Evolutionary conservation across 2,113 vertebrate species (phyloP).

Genomic region (Verasper variegatus): DNA sequence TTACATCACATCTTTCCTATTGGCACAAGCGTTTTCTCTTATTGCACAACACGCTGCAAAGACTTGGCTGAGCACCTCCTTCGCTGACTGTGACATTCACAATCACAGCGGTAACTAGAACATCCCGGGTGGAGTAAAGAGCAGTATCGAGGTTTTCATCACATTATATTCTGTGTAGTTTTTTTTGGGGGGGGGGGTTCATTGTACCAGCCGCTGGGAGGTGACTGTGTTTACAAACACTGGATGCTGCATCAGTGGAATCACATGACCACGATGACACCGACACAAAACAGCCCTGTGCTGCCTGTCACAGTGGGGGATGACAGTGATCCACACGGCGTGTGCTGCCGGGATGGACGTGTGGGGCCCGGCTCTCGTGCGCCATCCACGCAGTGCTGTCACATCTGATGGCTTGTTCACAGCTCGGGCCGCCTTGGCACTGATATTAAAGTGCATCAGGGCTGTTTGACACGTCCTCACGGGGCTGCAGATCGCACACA

Average conservation of each 20-base stretch:
- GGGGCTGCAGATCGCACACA: conserved; percentile 34
- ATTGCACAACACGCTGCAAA: conserved; percentile 19
- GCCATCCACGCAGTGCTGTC: conserved; percentile 20
- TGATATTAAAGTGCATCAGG: conserved; percentile 37
- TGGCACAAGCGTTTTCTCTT: background rate
- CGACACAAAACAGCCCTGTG: conserved; percentile 23
- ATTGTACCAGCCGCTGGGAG: conserved; percentile 10
- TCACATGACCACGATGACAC: conserved; percentile 41
- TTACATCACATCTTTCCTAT: conserved; percentile 39
- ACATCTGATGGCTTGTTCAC: conserved; percentile 15
- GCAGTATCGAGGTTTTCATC: background rate
- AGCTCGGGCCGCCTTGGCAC: conserved; percentile 26
- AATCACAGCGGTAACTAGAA: background rate
- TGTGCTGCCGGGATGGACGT: background rate
- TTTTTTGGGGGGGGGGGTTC: background rate
- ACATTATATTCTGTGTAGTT: background rate
- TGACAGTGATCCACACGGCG: background rate
- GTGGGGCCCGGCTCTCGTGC: conserved; percentile 10
- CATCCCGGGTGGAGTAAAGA: background rate
- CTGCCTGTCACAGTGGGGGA: conserved; percentile 17
- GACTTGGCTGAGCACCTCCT: background rate
- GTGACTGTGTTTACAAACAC: conserved; percentile 56
- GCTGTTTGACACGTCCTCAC: conserved; percentile 38
- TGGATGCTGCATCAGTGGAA: conserved; percentile 13
- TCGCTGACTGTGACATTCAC: background rate